A percentile compares a stretch with the other conserved stretches of the same genome.
These are phyloP conservation scores for Drosophila antonietae DNA, from an alignment of 2,888 invertebrate genomes.

Conservation along the genomic window DNA sequence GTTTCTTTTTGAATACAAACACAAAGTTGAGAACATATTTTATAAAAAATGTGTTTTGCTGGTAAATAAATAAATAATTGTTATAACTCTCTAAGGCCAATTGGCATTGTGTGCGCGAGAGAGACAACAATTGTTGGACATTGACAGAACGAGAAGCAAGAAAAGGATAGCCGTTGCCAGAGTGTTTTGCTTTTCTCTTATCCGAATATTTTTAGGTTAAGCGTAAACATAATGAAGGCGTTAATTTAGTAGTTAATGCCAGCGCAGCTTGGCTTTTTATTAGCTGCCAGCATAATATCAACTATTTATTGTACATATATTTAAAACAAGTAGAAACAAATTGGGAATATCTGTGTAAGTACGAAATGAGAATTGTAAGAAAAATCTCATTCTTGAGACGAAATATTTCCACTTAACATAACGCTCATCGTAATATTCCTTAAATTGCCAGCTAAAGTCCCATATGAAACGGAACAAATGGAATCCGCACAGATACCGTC, in stretches of 20 bases:
- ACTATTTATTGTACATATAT: neutral
- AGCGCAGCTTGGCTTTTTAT: slow-evolving; percentile 27
- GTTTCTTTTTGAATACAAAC: neutral
- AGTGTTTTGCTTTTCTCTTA: neutral
- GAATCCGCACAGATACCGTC: neutral
- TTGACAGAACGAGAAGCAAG: neutral
- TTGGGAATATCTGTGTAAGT: slow-evolving; percentile 15
- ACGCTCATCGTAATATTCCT: neutral
- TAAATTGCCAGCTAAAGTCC: neutral
- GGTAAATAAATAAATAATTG: neutral
- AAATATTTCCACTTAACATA: neutral
- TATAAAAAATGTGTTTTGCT: too few relatives aligned
- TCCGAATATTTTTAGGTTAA: neutral
- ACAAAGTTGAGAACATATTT: neutral
- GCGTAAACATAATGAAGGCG: slow-evolving; percentile 27
- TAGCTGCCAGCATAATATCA: slow-evolving; percentile 21
- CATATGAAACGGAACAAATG: neutral
- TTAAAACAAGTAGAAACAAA: slow-evolving; percentile 3
- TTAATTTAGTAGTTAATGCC: slow-evolving; percentile 2
- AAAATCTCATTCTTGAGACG: neutral
- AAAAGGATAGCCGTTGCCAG: neutral
- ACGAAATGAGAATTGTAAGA: neutral
- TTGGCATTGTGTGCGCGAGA: neutral
- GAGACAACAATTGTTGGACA: neutral
- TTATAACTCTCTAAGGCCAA: neutral